These are phyloP conservation scores for Coenonympha glycerion DNA, from an alignment of 2,888 invertebrate species.

Conservation along the genomic window DNA sequence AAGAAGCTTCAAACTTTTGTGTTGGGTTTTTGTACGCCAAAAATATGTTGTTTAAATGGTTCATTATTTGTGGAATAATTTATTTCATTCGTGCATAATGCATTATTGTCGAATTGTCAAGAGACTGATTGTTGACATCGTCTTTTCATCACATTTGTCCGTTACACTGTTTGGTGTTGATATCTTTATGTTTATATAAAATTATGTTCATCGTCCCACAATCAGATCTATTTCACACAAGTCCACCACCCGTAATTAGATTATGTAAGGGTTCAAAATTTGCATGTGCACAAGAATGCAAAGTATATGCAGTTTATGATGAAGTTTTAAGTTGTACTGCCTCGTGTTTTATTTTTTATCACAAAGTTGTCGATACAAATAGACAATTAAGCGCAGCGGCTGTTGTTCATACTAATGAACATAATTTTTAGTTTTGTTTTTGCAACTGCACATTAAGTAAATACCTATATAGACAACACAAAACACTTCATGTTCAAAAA, in stretches of 20 bases:
- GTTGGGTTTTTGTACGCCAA: no score
- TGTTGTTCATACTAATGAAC: background rate
- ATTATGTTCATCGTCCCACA: background rate
- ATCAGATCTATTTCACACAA: slow-evolving; percentile 10
- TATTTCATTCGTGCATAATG: slow-evolving; percentile 1
- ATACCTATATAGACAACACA: background rate
- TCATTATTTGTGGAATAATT: no score
- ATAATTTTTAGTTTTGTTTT: no score
- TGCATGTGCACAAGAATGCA: slow-evolving; percentile 12
- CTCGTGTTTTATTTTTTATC: background rate
- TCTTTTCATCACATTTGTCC: slow-evolving; percentile 1
- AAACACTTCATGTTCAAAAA: background rate
- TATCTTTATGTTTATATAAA: background rate
- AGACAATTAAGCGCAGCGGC: background rate
- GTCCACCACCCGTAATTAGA: slow-evolving; percentile 16
- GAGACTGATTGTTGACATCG: background rate
- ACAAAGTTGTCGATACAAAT: background rate
- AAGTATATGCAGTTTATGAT: background rate
- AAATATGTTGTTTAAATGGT: no score
- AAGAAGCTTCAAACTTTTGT: slow-evolving; percentile 4
- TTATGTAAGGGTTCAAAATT: slow-evolving; percentile 12
- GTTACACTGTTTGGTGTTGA: background rate
- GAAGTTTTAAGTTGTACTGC: no score
- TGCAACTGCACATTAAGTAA: background rate
- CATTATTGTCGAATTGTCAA: background rate